Base-by-base conservation (phyloP, 2,888 invertebrate genomes). In the Autographa gamma region DNA sequence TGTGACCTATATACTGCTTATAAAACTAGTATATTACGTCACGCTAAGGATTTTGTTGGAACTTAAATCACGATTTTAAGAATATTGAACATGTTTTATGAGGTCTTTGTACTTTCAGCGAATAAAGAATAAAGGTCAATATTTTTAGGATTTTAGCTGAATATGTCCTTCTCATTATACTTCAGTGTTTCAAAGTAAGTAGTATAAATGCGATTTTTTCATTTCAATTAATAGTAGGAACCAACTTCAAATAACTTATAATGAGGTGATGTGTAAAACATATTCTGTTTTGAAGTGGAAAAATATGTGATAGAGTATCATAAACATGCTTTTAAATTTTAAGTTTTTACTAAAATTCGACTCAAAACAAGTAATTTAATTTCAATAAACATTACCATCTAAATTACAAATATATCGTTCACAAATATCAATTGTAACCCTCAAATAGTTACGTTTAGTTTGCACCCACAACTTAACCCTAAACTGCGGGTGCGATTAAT, bases 1-100 rank as follows among this genome's bases (percentile, higher is more conserved):
- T 84, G 86, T 87, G 88, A 88, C 90, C 90, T 81, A 88, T 80
- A 85, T 87, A 87, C 83, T 85, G 69, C 73, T 75, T 81, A 82
- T 83, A 80, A 73, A 72, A 74, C 64, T 60, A 59, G 41, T 59
- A 64, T 67, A 69, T 54, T 62, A 66, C 61, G 70, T 58, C 56
- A 66, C 63, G 64, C 41, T 63, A 54, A 60, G 59, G 69, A 66
- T 68, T 66, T 66, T 65, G 56, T 62, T 41, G 16, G 41, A 62
- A n/a, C 18, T 59, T 32, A n/a, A 32, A 59, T 32, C 31, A 16
- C 16, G 18, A 4, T 8, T 48, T 52, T 25, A 38, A 63, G 54
- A 54, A 14, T 63, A 52, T 38, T 63, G 52, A 79, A 79, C 60
- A 25, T 25, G 25, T 25, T 56, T 56, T 56, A 56, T 56, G 54